A percentile compares a stretch with the other conserved stretches of the same genome.
These are phyloP conservation scores for Sphaerophoria taeniata DNA, from an alignment of 2,888 invertebrate species.

Conservation along the genomic window DNA sequence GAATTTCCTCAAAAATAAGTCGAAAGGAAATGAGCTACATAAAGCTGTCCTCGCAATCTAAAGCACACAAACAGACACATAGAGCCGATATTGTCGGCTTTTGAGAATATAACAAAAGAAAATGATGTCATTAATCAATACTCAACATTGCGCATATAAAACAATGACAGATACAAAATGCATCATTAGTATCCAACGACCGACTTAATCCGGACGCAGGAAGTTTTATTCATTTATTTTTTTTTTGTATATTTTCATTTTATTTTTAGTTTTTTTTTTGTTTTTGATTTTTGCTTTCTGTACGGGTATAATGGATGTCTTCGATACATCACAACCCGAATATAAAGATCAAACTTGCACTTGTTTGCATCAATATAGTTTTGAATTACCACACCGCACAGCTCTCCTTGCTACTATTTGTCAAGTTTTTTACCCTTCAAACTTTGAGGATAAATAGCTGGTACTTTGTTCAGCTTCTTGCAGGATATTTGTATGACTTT, in stretches of 20 bases:
- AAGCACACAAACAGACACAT: not conserved
- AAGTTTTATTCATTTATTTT: slow-evolving; percentile 17
- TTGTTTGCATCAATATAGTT: slow-evolving; percentile 47
- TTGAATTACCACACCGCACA: no score
- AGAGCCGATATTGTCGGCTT: not conserved
- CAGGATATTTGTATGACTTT: slow-evolving; percentile 26
- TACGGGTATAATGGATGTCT: slow-evolving; percentile 32
- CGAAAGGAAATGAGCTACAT: no score
- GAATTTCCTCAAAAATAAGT: no score
- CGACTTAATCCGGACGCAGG: slow-evolving; percentile 20
- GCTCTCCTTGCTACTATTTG: not conserved
- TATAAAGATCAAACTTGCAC: slow-evolving; percentile 36
- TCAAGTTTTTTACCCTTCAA: slow-evolving; percentile 8
- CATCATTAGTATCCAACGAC: slow-evolving; percentile 28
- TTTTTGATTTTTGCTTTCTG: slow-evolving; percentile 3
- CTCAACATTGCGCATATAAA: slow-evolving; percentile 23
- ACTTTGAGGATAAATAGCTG: slow-evolving; percentile 38
- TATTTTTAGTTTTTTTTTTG: not conserved
- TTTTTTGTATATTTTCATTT: not conserved
- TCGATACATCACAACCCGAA: slow-evolving; percentile 53
- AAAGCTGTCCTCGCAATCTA: no score
- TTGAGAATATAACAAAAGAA: slow-evolving; percentile 3
- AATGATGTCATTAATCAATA: slow-evolving; percentile 50
- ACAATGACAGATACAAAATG: slow-evolving; percentile 27
- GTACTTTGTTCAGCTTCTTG: slow-evolving; percentile 12